Evolutionary conservation across 1,140 invertebrate genomes (phyloP).

Genomic region (Zaprionus taronus): DNA sequence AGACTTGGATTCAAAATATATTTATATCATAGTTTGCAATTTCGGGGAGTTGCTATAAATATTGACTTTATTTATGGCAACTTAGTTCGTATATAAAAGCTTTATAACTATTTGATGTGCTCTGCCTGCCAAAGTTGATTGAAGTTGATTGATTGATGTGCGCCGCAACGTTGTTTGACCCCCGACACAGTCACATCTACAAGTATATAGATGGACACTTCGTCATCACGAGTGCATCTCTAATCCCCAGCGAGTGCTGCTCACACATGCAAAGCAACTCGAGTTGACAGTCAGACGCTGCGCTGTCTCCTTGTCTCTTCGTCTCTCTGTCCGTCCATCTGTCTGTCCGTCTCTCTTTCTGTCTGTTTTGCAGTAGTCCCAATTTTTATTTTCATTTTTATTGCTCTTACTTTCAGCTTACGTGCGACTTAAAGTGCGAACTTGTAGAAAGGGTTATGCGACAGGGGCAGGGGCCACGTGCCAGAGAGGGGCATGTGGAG

Average conservation of each 20-base stretch:
- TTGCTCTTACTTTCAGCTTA: constrained; percentile 60
- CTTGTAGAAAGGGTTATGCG: constrained; percentile 47
- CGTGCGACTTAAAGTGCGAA: constrained; percentile 56
- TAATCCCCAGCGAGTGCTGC: constrained; percentile 10
- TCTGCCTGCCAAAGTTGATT: not conserved
- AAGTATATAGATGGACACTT: not conserved
- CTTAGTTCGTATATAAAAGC: not conserved
- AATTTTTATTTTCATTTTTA: constrained; percentile 48
- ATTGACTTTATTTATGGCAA: constrained; percentile 8
- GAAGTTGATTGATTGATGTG: constrained; percentile 7
- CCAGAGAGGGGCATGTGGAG: not conserved
- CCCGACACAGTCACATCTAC: not conserved
- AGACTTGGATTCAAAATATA: too few relatives aligned
- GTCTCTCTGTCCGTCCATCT: not conserved
- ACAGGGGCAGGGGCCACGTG: constrained; percentile 22
- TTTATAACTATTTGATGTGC: constrained; percentile 4
- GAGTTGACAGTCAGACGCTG: constrained; percentile 39
- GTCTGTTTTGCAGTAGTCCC: constrained; percentile 40
- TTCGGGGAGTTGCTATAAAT: not conserved
- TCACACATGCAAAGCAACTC: constrained; percentile 52
- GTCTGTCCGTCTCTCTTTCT: not conserved
- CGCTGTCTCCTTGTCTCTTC: constrained; percentile 15
- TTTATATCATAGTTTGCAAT: too few relatives aligned
- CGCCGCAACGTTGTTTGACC: not conserved
- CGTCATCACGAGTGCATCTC: constrained; percentile 23